Evolutionary conservation across 2,888 invertebrate genomes (phyloP).

Genomic region (Dione juno): DNA sequence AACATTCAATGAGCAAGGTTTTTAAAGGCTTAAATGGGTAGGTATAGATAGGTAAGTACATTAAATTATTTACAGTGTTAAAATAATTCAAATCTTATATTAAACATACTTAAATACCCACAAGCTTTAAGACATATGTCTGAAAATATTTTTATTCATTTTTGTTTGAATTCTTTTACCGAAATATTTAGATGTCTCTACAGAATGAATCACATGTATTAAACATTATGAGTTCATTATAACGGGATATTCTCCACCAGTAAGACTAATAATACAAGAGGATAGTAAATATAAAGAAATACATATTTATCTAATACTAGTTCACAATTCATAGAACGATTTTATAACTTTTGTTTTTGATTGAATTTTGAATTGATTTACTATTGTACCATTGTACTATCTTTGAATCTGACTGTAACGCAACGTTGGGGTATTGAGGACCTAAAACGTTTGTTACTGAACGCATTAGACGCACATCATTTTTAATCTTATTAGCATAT

Average conservation of each 20-base stretch:
- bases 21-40: neutral
- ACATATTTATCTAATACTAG: too few species aligned
- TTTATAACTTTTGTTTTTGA: too few species aligned
- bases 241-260: constrained; percentile 6
- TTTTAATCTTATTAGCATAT: too few species aligned
- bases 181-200: neutral
- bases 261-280: neutral
- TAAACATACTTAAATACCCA: neutral
- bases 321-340: too few species aligned
- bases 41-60: neutral
- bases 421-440: too few species aligned
- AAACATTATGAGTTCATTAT: constrained; percentile 9
- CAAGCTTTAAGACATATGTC: too few species aligned
- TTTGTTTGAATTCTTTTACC: neutral
- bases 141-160: neutral
- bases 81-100: neutral
- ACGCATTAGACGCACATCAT: too few species aligned
- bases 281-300: too few species aligned
- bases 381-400: too few species aligned
- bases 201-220: constrained; percentile 4
- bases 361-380: too few species aligned
- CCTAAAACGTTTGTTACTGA: too few species aligned
- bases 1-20: neutral
- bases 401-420: too few species aligned
- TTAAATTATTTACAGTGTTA: neutral